A percentile compares a stretch with the other conserved stretches of the same genome.
phyloP scores from a whole-genome alignment of 2,113 vertebrate species.

The Malurus cyaneus region DNA sequence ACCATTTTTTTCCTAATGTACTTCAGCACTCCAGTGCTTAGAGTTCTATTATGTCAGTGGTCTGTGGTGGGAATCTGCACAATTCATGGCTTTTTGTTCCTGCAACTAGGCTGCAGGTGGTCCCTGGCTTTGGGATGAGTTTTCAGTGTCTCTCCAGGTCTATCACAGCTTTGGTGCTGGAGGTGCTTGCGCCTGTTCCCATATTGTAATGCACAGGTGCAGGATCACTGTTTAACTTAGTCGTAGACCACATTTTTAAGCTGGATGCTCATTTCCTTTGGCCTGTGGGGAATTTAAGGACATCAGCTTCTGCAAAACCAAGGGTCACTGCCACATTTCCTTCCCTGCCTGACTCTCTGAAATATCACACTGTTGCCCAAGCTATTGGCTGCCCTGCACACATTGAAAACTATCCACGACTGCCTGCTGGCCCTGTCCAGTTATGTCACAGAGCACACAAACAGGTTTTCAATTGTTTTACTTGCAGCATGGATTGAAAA shows the following conservation, averaged over 20 bases:
- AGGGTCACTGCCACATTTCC: background rate
- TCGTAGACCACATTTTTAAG: background rate
- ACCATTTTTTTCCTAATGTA: background rate
- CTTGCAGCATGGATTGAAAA: background rate
- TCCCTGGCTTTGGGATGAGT: background rate
- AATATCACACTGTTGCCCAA: background rate
- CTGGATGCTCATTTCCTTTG: background rate
- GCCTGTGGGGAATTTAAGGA: background rate
- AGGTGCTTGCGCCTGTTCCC: background rate
- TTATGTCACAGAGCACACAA: background rate
- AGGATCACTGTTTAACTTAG: background rate
- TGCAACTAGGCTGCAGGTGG: background rate
- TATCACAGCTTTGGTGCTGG: background rate
- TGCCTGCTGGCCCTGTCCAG: background rate
- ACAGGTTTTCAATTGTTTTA: background rate
- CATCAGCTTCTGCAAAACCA: background rate
- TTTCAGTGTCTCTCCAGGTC: background rate
- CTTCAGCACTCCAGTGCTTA: background rate
- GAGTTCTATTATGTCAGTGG: background rate
- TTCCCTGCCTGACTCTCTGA: background rate
- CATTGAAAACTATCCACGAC: background rate
- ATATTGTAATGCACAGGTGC: rapidly evolving
- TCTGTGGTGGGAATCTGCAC: background rate
- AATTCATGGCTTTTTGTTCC: background rate
- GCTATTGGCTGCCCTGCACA: background rate